Percentiles rank a stretch among this genome's conserved stretches.
Conservation (phyloP, 35 echinoderm and acorn worm genomes). For the Eucidaris tribuloides region DNA sequence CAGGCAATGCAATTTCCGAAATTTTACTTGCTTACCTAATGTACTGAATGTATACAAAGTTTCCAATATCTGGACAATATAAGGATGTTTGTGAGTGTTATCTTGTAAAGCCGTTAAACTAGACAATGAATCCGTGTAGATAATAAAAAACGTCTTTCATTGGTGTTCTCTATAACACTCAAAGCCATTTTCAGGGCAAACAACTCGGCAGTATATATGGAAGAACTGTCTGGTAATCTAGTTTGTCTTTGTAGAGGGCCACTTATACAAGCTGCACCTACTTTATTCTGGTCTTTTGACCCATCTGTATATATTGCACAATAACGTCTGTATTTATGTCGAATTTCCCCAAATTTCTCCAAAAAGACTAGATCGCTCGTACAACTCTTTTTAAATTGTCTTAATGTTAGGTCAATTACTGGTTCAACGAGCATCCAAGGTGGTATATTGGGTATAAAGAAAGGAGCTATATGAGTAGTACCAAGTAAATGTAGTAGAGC, state of each 20-base stretch:
- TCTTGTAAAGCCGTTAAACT: too few species aligned
- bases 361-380: not conserved
- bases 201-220: conserved; percentile 3
- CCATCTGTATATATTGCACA: not conserved
- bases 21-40: not conserved
- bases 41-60: not conserved
- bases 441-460: not conserved
- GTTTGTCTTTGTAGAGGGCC: not conserved
- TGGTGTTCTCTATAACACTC: not conserved
- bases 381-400: not conserved
- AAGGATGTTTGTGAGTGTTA: not conserved
- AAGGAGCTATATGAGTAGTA: not conserved
- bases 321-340: not conserved
- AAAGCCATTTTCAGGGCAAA: not conserved
- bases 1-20: too few species aligned
- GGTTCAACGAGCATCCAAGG: not conserved
- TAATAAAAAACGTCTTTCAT: not conserved
- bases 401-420: not conserved
- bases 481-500: not conserved
- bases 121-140: not conserved
- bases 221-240: conserved; percentile 15
- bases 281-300: conserved; percentile 6
- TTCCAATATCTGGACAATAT: not conserved
- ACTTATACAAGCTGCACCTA: not conserved
- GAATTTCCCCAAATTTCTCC: not conserved